Base-by-base conservation (phyloP, 2,113 vertebrate species). In the Aythya baeri region DNA sequence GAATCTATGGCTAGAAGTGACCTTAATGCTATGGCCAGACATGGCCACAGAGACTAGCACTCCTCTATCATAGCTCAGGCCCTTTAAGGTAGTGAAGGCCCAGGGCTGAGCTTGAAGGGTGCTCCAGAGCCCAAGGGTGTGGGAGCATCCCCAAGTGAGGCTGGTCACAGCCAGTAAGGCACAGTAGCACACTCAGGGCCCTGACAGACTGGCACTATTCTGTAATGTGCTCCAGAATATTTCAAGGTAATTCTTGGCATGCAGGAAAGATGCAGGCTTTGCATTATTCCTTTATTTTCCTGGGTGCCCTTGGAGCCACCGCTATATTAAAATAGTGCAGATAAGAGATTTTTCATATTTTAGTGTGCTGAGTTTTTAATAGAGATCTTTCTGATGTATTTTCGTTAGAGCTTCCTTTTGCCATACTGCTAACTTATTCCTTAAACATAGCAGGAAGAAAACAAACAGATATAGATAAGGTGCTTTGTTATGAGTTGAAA, bases 221-320 rank as follows among this genome's bases (percentile, higher is more conserved):
- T 83, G 13, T 31, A 27, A 32, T 8, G 16, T 11, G 14, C 2
- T 61, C 9, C 18, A 67, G 29, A 74, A 66, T 27, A 17, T 83
- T 83, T 66, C 62, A 73, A 81, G 21, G 36, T 31, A 74, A 58
- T 58, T 36, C 34, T 49, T 34, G 26, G n/a, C 46, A 26, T 17
- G n/a, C 26, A 31, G 75, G 27, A 77, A 62, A 38, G 44, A 36
- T 16, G 17, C 11, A 20, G n/a, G 31, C 8, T 91, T 92, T 2
- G 1, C 4, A 9, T 54, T 81, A 44, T 66, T 86, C 9, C 11
- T 71, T 78, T 83, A 18, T 55, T 95, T 11, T 68, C 25, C 5
- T 3, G 0, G 1, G 5, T 74, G 6, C 4, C 5, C 3, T 6
- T 25, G 13, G 63, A 36, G 15, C 15, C 8, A 38, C 1, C 4